These are phyloP conservation scores for Casuarius casuarius DNA, from an alignment of 2,113 vertebrate species.

Conservation along the genomic window DNA sequence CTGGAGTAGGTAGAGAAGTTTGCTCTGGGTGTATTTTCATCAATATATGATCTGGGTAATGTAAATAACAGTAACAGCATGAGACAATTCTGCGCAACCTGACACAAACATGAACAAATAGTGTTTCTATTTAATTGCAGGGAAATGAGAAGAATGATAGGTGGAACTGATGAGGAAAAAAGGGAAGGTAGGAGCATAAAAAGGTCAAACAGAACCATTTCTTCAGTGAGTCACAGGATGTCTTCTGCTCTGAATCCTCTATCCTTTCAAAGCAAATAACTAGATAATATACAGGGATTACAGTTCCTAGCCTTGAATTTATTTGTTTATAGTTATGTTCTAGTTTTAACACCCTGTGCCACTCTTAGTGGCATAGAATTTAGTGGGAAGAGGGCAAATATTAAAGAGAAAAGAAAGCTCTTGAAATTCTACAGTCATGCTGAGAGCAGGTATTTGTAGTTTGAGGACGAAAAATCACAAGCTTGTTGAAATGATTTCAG, in stretches of 20 bases:
- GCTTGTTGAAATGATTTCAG: accelerated
- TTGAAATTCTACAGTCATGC: background rate
- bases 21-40: background rate
- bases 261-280: constrained; percentile 19
- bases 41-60: background rate
- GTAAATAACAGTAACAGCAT: background rate
- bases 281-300: background rate
- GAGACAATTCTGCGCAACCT: background rate
- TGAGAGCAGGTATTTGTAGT: background rate
- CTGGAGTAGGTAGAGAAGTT: background rate
- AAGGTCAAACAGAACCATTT: background rate
- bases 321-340: constrained; percentile 12
- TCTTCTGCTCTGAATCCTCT: constrained; percentile 1
- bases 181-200: background rate
- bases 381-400: constrained; percentile 11
- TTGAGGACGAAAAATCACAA: background rate
- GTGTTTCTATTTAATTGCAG: background rate
- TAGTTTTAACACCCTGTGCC: too few species aligned
- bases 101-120: background rate
- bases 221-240: constrained; percentile 9
- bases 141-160: background rate
- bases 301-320: background rate
- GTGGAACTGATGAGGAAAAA: background rate
- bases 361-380: background rate
- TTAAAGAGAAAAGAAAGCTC: background rate